phyloP scores from a whole-genome alignment of 2,797 vertebrate species.

The Phrynocephalus guinanensis region DNA sequence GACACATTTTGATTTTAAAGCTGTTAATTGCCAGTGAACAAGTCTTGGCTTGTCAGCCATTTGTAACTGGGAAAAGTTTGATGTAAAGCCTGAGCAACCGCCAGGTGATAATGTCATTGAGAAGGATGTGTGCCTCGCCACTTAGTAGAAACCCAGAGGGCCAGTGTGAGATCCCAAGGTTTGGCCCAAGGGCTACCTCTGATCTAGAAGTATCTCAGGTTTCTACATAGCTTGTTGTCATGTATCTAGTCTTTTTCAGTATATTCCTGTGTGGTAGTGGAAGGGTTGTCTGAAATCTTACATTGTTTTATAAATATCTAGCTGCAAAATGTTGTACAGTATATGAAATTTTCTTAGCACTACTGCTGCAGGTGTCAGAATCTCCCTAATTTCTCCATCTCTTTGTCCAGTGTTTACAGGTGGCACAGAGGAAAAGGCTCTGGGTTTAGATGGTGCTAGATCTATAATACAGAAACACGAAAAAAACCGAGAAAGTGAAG shows the following conservation, averaged over 20 bases:
- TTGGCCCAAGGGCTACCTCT: too few species aligned
- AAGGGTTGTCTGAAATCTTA: neutral
- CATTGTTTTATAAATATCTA: slow-evolving; percentile 41
- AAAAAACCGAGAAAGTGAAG: slow-evolving; percentile 51
- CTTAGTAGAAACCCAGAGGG: too few species aligned
- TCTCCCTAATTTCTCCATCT: slow-evolving; percentile 38
- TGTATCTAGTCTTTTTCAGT: neutral
- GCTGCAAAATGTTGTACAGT: slow-evolving; percentile 25
- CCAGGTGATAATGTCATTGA: too few species aligned
- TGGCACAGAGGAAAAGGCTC: slow-evolving; percentile 69
- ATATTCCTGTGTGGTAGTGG: neutral
- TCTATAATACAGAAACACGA: slow-evolving; percentile 57
- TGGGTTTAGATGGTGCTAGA: slow-evolving; percentile 56
- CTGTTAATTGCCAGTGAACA: too few species aligned
- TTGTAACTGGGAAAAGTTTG: too few species aligned
- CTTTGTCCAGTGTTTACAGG: slow-evolving; percentile 65
- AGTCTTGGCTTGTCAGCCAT: too few species aligned
- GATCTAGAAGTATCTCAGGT: neutral
- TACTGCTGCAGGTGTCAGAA: neutral
- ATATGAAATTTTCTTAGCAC: neutral
- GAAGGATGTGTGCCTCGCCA: too few species aligned
- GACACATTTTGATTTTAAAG: too few species aligned
- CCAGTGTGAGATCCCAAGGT: too few species aligned
- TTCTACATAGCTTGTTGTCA: neutral
- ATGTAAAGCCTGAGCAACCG: too few species aligned